Percentiles rank a stretch among this genome's conserved stretches.
These are phyloP conservation scores for Drosophila albomicans DNA, from an alignment of 1,140 invertebrate genomes.

Conservation along the genomic window DNA sequence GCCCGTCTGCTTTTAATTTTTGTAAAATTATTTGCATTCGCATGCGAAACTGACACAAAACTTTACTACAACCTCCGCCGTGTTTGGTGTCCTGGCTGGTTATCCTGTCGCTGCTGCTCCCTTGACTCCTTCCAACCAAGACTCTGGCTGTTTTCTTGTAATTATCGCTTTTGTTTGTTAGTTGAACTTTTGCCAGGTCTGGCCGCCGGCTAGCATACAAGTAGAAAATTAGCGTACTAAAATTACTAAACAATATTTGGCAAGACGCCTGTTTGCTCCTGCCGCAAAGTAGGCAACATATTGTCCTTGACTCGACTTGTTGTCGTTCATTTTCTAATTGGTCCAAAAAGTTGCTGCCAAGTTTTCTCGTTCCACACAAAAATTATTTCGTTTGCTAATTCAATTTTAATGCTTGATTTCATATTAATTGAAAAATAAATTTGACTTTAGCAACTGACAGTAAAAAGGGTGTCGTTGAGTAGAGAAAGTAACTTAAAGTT, in stretches of 20 bases:
- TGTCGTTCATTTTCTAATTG: slow-evolving; percentile 78
- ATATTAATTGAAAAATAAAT: slow-evolving; percentile 84
- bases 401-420: slow-evolving; percentile 85
- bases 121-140: not conserved
- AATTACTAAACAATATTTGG: slow-evolving; percentile 82
- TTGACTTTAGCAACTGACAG: slow-evolving; percentile 8
- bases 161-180: slow-evolving; percentile 84
- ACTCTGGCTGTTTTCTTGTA: slow-evolving; percentile 75
- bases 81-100: slow-evolving; percentile 5
- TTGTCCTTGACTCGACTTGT: slow-evolving; percentile 63
- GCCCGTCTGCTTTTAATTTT: slow-evolving; percentile 76
- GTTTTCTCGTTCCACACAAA: slow-evolving; percentile 41
- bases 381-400: slow-evolving; percentile 75
- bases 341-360: slow-evolving; percentile 72
- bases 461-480: slow-evolving; percentile 11
- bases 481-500: not conserved
- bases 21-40: slow-evolving; percentile 79
- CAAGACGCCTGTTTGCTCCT: slow-evolving; percentile 46
- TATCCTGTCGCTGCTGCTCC: not conserved
- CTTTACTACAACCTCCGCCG: slow-evolving; percentile 21
- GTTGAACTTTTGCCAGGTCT: slow-evolving; percentile 76
- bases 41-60: slow-evolving; percentile 56
- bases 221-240: slow-evolving; percentile 74
- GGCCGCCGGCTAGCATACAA: slow-evolving; percentile 74
- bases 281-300: slow-evolving; percentile 70